Percentiles rank a stretch among this genome's conserved stretches.
These are phyloP conservation scores for Craterocephalus amniculus DNA, from an alignment of 2,797 vertebrate genomes.

Conservation along the genomic window DNA sequence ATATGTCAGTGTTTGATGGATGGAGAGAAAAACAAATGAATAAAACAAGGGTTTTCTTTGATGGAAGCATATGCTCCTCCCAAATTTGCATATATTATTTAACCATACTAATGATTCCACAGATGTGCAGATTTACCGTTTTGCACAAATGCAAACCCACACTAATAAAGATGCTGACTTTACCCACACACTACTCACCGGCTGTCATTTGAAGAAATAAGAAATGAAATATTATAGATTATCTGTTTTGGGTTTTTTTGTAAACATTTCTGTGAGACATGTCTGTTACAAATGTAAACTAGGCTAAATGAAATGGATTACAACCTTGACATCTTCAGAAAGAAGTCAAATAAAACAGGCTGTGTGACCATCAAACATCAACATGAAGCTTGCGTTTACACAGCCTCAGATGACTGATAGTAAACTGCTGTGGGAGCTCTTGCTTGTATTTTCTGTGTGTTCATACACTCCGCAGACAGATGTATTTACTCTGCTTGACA, in stretches of 20 bases:
- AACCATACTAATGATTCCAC: background rate
- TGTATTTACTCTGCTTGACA: constrained; percentile 12
- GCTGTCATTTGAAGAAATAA: background rate
- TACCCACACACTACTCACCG: background rate
- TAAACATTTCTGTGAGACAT: background rate
- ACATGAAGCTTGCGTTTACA: background rate
- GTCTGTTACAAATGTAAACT: background rate
- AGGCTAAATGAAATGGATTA: background rate
- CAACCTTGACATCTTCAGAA: background rate
- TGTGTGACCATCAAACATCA: background rate
- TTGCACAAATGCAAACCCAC: background rate
- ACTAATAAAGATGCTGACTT: background rate
- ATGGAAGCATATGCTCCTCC: background rate
- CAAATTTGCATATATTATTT: background rate
- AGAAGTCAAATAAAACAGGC: background rate
- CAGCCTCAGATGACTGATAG: background rate
- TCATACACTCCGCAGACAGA: background rate
- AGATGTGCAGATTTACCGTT: background rate
- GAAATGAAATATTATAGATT: background rate
- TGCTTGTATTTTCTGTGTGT: background rate
- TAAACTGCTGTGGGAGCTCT: background rate
- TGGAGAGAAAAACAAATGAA: too few relatives aligned
- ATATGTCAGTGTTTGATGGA: too few relatives aligned
- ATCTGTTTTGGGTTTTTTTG: too few relatives aligned
- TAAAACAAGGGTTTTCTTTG: background rate